A percentile compares a stretch with the other conserved stretches of the same genome.
phyloP scores from a whole-genome alignment of 2,888 invertebrate genomes.

The Aporophyla lueneburgensis region DNA sequence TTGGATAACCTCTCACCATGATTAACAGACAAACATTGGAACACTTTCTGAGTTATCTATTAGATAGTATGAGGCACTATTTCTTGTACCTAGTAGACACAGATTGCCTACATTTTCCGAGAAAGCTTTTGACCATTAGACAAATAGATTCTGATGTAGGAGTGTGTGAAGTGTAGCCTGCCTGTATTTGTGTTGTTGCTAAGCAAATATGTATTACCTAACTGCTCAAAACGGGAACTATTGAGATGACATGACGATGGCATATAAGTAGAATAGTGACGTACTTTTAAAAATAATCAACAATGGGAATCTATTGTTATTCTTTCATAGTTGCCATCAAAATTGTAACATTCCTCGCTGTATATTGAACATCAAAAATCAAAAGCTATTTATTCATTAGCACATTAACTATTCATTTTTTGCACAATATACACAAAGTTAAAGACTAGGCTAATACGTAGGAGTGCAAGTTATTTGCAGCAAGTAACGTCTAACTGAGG shows the following conservation, averaged over 20 bases:
- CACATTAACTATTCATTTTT: no score
- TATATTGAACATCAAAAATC: no score
- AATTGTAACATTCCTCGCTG: no score
- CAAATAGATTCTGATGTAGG: conserved; percentile 4
- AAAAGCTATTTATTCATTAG: no score
- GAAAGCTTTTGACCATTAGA: conserved; percentile 34
- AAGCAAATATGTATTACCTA: neutral
- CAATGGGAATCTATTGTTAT: no score
- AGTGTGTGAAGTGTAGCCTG: neutral
- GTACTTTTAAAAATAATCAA: neutral
- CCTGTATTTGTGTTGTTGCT: conserved; percentile 9
- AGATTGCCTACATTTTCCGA: neutral
- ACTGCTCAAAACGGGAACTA: neutral
- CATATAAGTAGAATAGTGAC: neutral
- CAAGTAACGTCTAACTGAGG: no score
- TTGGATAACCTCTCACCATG: neutral
- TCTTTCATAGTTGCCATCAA: no score
- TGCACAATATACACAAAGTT: no score
- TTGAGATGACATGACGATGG: neutral
- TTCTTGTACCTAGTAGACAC: neutral
- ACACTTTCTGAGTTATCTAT: conserved; percentile 10
- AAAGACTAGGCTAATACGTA: no score
- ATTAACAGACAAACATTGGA: conserved; percentile 18
- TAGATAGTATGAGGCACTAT: neutral
- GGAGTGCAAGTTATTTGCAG: no score